Base-by-base conservation (phyloP, 1,140 invertebrate species). In the Chrysomallon squamiferum region DNA sequence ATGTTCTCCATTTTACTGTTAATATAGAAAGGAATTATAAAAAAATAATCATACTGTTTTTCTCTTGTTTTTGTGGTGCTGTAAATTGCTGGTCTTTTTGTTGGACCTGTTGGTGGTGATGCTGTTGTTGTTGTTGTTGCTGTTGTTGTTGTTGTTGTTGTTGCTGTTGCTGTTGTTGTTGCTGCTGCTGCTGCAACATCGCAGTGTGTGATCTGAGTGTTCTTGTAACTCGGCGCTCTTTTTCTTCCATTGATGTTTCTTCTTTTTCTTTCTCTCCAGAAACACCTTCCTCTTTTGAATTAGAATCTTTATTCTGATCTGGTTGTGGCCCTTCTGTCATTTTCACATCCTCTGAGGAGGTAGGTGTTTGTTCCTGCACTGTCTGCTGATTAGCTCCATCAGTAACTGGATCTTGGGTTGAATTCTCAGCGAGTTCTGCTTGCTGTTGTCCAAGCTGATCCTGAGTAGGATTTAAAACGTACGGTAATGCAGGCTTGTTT, bases 191-290 rank as follows among this genome's bases (percentile, higher is more conserved):
- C 61, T 80, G 78, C 60, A 74, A 29, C 52, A 71, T 69, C 41
- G 73, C 71, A 9, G 80, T 80, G 54, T 84, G 82, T 57, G 82
- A 84, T 43, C 82, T 54, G 49, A 84, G 68, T 4, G 77, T 75
- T 32, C 82, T 62, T 13, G 75, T 77, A 20, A 75, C 65, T 18
- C 65, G 63, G 11, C 70, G 71, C 65, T 77, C 65, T 49, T 71
- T 71, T 29, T 67, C 65, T 64, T 78, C 71, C 13, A 67, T 62
- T 30, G 77, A 70, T 30, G 69, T 65, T 43, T 74, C 73, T n/a
- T 73, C 73, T 18, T 70, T 69, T 18, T 57, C 57, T 20, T 87
- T 86, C 61, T 91, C 89, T 25, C 69, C 68, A 50, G 57, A 27
- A 22, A 54, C 67, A 52, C 60, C 64, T 52, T 68, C 70, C 13